A percentile compares a stretch with the other conserved stretches of the same genome.
Evolutionary conservation across 2,797 vertebrate species (phyloP).

Genomic region (Rhinella marina): DNA sequence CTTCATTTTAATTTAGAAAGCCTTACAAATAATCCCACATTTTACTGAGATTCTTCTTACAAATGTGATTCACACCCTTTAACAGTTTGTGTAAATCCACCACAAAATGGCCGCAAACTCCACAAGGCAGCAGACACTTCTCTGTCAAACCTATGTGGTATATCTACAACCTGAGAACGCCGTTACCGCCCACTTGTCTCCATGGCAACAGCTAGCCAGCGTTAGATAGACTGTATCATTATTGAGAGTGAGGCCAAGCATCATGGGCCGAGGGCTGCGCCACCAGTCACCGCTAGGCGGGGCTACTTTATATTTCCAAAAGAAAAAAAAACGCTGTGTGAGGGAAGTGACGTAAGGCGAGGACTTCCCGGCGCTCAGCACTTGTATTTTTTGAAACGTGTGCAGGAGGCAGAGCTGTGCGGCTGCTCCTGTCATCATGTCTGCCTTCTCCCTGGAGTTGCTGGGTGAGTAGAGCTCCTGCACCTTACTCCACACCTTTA

Average conservation of each 20-base stretch:
- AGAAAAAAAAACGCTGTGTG: neutral
- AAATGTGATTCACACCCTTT: no score
- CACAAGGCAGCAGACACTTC: neutral
- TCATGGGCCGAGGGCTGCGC: neutral
- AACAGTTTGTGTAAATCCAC: neutral
- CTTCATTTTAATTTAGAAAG: no score
- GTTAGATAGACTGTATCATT: no score
- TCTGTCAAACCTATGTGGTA: neutral
- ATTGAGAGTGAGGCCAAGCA: no score
- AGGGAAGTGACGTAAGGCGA: slow-evolving; percentile 68
- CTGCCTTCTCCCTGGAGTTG: slow-evolving; percentile 69
- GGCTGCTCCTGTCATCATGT: slow-evolving; percentile 56
- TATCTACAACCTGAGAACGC: neutral
- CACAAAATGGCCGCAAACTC: neutral
- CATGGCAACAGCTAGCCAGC: neutral
- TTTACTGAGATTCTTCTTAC: no score
- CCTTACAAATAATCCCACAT: no score
- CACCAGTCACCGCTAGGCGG: neutral
- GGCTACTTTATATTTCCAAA: neutral
- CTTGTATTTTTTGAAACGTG: slow-evolving; percentile 67
- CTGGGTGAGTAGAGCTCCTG: slow-evolving; percentile 67
- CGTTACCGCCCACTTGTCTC: neutral
- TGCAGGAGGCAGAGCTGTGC: fast-evolving
- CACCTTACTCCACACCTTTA: neutral
- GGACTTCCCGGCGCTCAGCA: neutral